phyloP scores from a whole-genome alignment of 2,113 vertebrate species.

The Alexandromys fortis region DNA sequence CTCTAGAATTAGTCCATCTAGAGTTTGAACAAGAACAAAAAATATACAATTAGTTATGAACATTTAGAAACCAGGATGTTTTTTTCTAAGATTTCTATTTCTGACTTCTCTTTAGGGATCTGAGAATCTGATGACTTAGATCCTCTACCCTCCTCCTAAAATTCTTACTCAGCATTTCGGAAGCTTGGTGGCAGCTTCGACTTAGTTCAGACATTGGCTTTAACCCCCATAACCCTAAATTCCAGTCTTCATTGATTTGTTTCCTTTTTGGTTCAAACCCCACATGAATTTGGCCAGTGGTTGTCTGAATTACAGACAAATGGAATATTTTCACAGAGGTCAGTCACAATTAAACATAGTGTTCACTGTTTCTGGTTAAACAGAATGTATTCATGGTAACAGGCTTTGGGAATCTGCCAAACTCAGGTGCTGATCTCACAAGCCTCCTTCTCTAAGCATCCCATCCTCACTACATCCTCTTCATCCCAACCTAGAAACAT shows the following conservation, averaged over 20 bases:
- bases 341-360: neutral
- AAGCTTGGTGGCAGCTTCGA: neutral
- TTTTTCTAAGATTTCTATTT: neutral
- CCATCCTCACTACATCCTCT: neutral
- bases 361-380: neutral
- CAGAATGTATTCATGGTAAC: neutral
- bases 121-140: neutral
- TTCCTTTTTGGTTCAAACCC: neutral
- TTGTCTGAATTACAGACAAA: slow-evolving; percentile 4
- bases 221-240: neutral
- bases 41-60: neutral
- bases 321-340: neutral
- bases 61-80: neutral
- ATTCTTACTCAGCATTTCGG: neutral
- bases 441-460: neutral
- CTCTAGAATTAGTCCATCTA: neutral
- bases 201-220: neutral
- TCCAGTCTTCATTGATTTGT: neutral
- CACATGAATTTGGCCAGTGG: neutral
- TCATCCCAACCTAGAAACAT: neutral
- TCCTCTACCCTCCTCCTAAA: neutral
- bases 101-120: neutral
- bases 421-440: neutral
- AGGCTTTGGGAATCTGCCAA: neutral
- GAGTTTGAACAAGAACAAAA: neutral